Evolutionary conservation across 2,113 vertebrate genomes (phyloP).

Genomic region (Mesocricetus auratus): DNA sequence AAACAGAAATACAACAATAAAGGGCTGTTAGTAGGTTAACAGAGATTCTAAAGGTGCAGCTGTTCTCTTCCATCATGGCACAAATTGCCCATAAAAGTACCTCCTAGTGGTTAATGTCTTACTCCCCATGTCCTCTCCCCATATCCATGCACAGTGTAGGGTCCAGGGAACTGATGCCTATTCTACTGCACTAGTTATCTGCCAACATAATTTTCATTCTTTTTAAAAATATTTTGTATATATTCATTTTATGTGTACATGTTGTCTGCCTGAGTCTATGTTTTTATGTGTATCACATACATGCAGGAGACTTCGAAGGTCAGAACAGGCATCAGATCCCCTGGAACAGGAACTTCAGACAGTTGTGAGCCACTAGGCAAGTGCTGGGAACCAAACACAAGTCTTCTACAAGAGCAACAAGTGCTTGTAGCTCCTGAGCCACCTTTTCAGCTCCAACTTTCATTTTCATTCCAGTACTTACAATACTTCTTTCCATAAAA

Average conservation of each 20-base stretch:
- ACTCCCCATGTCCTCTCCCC: background rate
- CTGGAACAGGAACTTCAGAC: background rate
- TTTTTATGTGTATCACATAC: background rate
- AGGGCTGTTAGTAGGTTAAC: background rate
- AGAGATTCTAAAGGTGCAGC: background rate
- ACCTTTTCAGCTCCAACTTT: background rate
- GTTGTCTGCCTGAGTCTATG: background rate
- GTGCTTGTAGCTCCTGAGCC: background rate
- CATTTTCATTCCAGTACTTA: background rate
- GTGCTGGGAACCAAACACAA: background rate
- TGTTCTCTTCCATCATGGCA: background rate
- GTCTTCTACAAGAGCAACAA: background rate
- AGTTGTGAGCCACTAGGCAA: background rate
- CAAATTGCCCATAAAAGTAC: background rate
- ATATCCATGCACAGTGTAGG: background rate
- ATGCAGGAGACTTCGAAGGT: background rate
- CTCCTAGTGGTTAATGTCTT: background rate
- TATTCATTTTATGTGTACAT: background rate
- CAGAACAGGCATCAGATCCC: background rate
- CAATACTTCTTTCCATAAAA: background rate
- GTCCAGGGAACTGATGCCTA: background rate
- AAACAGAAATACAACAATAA: background rate
- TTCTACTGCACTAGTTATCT: background rate
- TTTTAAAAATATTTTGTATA: background rate
- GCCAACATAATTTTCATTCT: background rate